phyloP scores from a whole-genome alignment of 2,888 invertebrate species.

The Lysandra bellargus region DNA sequence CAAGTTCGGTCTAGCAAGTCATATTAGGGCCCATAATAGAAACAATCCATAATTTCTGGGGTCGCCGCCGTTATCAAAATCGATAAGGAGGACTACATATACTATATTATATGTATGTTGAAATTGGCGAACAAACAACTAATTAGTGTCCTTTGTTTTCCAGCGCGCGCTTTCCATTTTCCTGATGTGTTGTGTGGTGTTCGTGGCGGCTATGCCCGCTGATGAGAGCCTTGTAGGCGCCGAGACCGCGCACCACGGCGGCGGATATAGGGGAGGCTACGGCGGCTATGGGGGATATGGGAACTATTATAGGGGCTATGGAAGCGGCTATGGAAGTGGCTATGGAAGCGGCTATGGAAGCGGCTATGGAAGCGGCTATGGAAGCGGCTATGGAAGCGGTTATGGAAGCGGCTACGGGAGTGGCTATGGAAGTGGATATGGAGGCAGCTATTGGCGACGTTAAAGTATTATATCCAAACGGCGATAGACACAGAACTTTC shows the following conservation, averaged over 20 bases:
- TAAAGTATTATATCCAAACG: not conserved
- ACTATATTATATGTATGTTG: too few species aligned
- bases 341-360: not conserved
- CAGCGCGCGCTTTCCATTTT: not conserved
- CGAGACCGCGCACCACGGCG: not conserved
- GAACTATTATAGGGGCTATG: too few species aligned
- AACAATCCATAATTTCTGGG: too few species aligned
- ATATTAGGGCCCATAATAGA: too few species aligned
- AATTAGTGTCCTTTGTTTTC: not conserved
- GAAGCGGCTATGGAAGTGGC: not conserved
- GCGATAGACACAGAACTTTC: not conserved
- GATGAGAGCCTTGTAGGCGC: conserved; percentile 7
- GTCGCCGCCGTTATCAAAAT: too few species aligned
- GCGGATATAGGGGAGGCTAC: not conserved
- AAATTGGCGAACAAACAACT: too few species aligned
- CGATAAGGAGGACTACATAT: too few species aligned
- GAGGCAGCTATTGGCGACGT: not conserved
- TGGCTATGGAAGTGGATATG: not conserved
- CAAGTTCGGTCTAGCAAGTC: too few species aligned
- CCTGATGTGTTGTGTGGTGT: conserved; percentile 12
- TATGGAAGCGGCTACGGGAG: not conserved
- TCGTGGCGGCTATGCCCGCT: not conserved
- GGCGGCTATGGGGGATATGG: not conserved
- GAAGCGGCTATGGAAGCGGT: too few species aligned
- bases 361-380: too few species aligned